A percentile compares a stretch with the other conserved stretches of the same genome.
These are phyloP conservation scores for Girardinichthys multiradiatus DNA, from an alignment of 2,113 vertebrate genomes.

Conservation along the genomic window DNA sequence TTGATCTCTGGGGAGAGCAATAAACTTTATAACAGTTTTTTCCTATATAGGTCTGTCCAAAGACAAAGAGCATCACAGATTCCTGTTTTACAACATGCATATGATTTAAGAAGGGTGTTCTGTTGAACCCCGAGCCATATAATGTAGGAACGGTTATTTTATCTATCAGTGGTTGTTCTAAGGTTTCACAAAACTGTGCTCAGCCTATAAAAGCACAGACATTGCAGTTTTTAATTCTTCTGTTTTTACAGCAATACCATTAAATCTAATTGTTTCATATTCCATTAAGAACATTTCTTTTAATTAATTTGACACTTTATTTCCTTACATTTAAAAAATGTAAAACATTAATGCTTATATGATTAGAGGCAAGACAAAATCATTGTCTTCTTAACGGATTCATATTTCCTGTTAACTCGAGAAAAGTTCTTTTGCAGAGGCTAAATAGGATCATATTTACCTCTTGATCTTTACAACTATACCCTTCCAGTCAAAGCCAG, in stretches of 20 bases:
- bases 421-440: neutral
- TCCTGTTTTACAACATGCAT: neutral
- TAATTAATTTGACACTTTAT: neutral
- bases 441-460: neutral
- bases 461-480: neutral
- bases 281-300: neutral
- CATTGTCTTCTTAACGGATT: neutral
- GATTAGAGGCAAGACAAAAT: neutral
- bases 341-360: neutral
- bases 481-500: neutral
- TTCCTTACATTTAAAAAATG: neutral
- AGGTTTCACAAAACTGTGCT: neutral
- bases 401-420: neutral
- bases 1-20: neutral
- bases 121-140: neutral
- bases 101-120: neutral
- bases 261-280: neutral
- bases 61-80: neutral
- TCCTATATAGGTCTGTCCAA: neutral
- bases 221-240: neutral
- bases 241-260: neutral
- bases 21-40: neutral
- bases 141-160: neutral
- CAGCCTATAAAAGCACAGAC: neutral
- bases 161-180: neutral